A percentile compares a stretch with the other conserved stretches of the same genome.
Evolutionary conservation across 2,113 vertebrate genomes (phyloP).

Genomic region (Aramus guarauna): DNA sequence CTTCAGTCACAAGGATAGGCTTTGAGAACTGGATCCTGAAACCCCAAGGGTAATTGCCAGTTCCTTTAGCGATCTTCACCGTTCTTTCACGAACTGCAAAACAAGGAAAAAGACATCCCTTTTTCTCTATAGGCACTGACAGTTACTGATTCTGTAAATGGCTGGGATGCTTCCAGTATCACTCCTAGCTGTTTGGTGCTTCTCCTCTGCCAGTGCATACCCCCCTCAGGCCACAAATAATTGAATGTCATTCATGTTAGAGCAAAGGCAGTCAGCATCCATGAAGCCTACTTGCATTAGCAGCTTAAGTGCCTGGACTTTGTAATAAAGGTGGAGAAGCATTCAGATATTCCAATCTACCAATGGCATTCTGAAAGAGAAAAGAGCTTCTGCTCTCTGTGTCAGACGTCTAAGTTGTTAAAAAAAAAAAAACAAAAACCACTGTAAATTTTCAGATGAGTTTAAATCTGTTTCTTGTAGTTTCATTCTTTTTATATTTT

Average conservation of each 20-base stretch:
- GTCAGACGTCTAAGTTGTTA: background rate
- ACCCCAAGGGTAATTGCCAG: slow-evolving; percentile 89
- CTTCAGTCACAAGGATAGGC: slow-evolving; percentile 90
- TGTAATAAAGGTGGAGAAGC: background rate
- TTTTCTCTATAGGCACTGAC: background rate
- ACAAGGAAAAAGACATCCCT: background rate
- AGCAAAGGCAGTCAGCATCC: background rate
- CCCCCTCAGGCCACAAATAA: rapidly evolving
- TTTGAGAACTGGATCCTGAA: slow-evolving; percentile 93
- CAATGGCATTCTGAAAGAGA: background rate
- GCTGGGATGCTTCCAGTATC: background rate
- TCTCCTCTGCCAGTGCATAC: background rate
- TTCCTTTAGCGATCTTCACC: slow-evolving; percentile 83
- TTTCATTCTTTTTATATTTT: background rate
- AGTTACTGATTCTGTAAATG: background rate
- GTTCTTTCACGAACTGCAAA: slow-evolving; percentile 86
- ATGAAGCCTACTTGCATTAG: background rate
- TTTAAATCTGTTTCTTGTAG: background rate
- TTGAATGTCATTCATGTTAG: background rate
- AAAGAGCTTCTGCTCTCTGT: background rate
- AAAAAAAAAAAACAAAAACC: background rate
- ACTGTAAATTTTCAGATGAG: background rate
- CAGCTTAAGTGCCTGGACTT: background rate
- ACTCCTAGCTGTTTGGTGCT: background rate
- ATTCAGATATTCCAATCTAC: background rate